Conservation (phyloP, 1,140 invertebrate genomes). For the Polypedilum pembai region DNA sequence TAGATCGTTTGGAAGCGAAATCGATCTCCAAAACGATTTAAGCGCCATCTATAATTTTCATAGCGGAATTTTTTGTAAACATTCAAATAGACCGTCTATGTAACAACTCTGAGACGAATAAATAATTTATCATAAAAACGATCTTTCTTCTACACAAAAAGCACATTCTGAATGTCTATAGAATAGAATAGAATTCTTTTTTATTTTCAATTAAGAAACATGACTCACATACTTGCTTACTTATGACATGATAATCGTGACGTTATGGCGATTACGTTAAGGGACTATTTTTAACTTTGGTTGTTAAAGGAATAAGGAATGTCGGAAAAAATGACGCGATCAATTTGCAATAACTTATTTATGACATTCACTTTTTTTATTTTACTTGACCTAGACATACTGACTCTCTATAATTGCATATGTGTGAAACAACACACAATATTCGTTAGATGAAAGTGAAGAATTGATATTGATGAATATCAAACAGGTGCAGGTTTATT, state of each 20-base stretch:
- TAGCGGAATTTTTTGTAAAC: too few relatives aligned
- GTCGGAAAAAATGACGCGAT: not conserved
- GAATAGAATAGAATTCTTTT: not conserved
- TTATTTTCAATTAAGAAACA: not conserved
- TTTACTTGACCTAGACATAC: not conserved
- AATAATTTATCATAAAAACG: too few relatives aligned
- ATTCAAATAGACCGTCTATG: too few relatives aligned
- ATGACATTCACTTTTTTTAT: not conserved
- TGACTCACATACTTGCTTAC: not conserved
- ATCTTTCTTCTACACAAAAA: too few relatives aligned
- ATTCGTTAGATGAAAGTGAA: not conserved
- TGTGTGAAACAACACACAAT: not conserved
- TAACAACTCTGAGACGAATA: too few relatives aligned
- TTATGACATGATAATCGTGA: slow-evolving; percentile 27
- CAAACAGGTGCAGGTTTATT: not conserved
- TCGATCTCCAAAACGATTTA: too few relatives aligned
- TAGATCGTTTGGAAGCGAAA: too few relatives aligned
- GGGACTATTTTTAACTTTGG: not conserved
- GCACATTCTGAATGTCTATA: too few relatives aligned
- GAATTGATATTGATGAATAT: not conserved
- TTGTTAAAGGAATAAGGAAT: not conserved
- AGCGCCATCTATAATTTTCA: too few relatives aligned
- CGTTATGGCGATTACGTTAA: not conserved
- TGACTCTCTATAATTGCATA: slow-evolving; percentile 13
- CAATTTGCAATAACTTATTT: not conserved